Evolutionary conservation across 2,888 invertebrate genomes (phyloP).

Genomic region (Clanis bilineata): DNA sequence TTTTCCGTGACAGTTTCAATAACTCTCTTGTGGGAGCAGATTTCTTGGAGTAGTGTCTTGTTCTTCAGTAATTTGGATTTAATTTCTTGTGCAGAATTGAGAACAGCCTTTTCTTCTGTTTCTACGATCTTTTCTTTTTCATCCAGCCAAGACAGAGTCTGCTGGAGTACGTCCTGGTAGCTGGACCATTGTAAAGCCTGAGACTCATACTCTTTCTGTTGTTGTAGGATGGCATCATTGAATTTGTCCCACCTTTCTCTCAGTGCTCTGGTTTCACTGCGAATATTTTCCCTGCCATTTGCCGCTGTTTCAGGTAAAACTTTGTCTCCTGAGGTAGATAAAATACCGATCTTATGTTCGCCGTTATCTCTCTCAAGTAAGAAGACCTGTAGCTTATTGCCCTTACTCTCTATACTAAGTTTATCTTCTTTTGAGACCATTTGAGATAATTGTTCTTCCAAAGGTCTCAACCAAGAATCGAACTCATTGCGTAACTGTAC

Average conservation of each 20-base stretch:
- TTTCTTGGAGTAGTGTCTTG: constrained; percentile 94
- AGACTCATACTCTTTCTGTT: constrained; percentile 92
- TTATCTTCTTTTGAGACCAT: constrained; percentile 85
- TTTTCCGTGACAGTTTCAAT: constrained; percentile 96
- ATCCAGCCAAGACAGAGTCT: constrained; percentile 93
- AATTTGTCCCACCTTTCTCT: constrained; percentile 94
- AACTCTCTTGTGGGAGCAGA: constrained; percentile 93
- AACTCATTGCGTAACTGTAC: constrained; percentile 88
- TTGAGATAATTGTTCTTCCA: constrained; percentile 86
- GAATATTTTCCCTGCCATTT: constrained; percentile 92
- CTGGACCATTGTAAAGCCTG: constrained; percentile 91
- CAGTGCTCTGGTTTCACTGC: constrained; percentile 90
- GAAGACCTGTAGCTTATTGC: constrained; percentile 87
- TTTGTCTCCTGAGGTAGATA: constrained; percentile 91
- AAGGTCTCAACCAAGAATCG: constrained; percentile 88
- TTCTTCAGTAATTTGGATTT: constrained; percentile 92
- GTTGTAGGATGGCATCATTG: constrained; percentile 90
- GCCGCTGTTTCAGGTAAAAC: constrained; percentile 96
- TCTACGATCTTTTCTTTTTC: constrained; percentile 90
- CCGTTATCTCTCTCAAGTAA: constrained; percentile 92
- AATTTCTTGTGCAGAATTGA: constrained; percentile 92
- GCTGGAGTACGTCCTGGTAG: constrained; percentile 92
- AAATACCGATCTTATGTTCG: constrained; percentile 87
- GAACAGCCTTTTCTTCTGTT: constrained; percentile 85
- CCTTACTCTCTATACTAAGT: constrained; percentile 84